Evolutionary conservation across 2,888 invertebrate genomes (phyloP), one percentile per base, ranked within the genome.

Genomic region (Nineta flava): DNA sequence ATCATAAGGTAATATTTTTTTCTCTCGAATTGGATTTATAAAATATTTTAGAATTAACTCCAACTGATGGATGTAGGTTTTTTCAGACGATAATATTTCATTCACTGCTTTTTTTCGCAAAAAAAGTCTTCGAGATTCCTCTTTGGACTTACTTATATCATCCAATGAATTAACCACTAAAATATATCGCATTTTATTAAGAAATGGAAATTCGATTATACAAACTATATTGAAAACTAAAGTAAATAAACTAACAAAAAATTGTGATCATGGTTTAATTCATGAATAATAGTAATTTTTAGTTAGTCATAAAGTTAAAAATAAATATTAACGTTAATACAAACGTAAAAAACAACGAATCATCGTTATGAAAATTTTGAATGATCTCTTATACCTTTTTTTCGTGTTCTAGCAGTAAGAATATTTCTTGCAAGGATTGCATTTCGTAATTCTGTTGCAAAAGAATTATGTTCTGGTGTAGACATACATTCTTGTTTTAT

Each of bases 41-140:
- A 81, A 81, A 60, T 64, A 79, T 58, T 75, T 72, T 64, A 79
- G 75, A 9, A 84, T 68, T 17, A 72, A 66, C 60, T 82, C 79
- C 38, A 85, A 62, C 56, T 84, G 82, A 16, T 73, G 68, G 15
- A 84, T 65, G 62, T 85, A 86, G 7, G 76, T 74, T 51, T 75
- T 73, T 67, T 86, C 85, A 9, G 82, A 81, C 12, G 74, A 73
- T 47, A 83, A 68, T 53, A 84, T 77, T 66, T 85, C 85, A 58
- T 76, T 68, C 17, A 82, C 68, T 0, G 80, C 76, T 64, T 77
- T 77, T n/a, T 61, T 56, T 17, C 70, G 67, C 44, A 72, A 62
- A 31, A 35, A 51, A 46, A 60, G 58, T 47, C 59, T 60, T 50
- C 63, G 62, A 16, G 51, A 54, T 31, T 54, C 53, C 32, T 58